Percentiles rank a stretch among this genome's conserved stretches.
phyloP scores from a whole-genome alignment of 2,113 vertebrate species.

The Petrocephalus microphthalmus region DNA sequence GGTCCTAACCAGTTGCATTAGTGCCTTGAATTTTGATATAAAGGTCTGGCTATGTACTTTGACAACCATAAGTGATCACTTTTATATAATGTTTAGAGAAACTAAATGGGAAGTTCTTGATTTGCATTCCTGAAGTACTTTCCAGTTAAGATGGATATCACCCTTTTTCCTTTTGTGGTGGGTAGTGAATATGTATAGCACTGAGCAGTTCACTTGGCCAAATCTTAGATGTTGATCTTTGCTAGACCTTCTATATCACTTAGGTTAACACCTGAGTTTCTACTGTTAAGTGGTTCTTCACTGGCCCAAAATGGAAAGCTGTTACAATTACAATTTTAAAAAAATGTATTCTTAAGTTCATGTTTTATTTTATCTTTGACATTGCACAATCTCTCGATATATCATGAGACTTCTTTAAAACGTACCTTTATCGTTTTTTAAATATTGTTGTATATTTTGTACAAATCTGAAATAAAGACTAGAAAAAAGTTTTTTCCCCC shows the following conservation, averaged over 20 bases:
- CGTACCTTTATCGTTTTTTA: not conserved
- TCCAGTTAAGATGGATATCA: not conserved
- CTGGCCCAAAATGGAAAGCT: not conserved
- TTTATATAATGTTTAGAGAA: not conserved
- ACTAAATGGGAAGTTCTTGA: not conserved
- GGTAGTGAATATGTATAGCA: not conserved
- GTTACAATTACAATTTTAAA: not conserved
- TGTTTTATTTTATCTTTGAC: not conserved
- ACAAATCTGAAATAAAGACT: not conserved
- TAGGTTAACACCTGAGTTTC: not conserved
- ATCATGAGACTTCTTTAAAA: not conserved
- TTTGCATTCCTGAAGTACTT: not conserved
- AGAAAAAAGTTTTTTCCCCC: not conserved
- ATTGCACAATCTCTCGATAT: not conserved
- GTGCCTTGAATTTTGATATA: not conserved
- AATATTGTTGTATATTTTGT: slow-evolving; percentile 8
- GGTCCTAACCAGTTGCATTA: not conserved
- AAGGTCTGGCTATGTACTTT: not conserved
- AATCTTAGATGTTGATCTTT: not conserved
- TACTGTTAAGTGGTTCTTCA: not conserved
- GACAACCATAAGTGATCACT: not conserved
- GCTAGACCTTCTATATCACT: not conserved
- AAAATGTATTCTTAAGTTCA: not conserved
- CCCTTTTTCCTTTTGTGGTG: not conserved
- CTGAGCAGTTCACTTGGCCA: not conserved